Evolutionary conservation across 2,888 invertebrate species (phyloP).

Genomic region (Bugulina stolonifera): DNA sequence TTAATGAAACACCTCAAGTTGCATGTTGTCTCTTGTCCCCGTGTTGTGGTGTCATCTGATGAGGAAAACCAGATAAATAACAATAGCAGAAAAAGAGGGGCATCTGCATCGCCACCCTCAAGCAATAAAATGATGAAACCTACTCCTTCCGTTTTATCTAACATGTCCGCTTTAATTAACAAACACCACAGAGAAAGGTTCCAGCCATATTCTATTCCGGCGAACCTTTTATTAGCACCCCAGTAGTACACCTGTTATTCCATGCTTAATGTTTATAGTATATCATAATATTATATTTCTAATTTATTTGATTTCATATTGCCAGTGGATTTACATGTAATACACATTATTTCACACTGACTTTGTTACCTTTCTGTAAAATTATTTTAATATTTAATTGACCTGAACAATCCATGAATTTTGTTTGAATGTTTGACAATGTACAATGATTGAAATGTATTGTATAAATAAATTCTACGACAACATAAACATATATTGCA

Average conservation of each 20-base stretch:
- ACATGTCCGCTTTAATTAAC: not conserved
- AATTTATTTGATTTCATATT: too few species aligned
- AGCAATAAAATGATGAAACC: not conserved
- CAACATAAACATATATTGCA: not conserved
- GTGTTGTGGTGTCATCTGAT: not conserved
- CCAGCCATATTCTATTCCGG: constrained; percentile 2
- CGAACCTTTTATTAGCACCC: not conserved
- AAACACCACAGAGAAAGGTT: not conserved
- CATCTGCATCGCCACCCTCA: not conserved
- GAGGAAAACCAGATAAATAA: not conserved
- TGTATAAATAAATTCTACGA: not conserved
- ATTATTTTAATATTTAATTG: not conserved
- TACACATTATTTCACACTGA: not conserved
- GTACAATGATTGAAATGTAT: not conserved
- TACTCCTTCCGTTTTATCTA: not conserved
- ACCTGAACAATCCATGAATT: constrained; percentile 17
- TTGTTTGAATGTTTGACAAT: constrained; percentile 22
- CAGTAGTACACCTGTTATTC: not conserved
- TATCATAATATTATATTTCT: not conserved
- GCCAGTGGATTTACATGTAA: too few species aligned
- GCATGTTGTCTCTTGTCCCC: constrained; percentile 3
- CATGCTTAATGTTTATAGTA: not conserved
- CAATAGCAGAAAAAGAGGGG: not conserved
- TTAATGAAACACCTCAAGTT: not conserved
- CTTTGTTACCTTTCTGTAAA: not conserved